Base-by-base conservation (phyloP, 2,888 invertebrate genomes). In the Caenorhabditis doughertyi region DNA sequence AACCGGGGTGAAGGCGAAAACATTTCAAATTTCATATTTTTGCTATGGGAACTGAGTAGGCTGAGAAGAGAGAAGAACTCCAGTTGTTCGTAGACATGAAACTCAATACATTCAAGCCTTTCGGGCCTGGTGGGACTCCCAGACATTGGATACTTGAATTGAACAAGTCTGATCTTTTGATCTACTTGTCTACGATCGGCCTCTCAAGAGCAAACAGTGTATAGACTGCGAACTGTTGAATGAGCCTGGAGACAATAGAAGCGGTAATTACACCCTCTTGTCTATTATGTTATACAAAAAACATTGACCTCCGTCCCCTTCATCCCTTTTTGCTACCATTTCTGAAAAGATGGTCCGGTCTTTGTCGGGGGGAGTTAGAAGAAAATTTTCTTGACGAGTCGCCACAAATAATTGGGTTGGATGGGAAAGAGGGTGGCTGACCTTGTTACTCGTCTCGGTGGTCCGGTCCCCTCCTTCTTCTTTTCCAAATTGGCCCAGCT, bases 141-240 rank as follows among this genome's bases (percentile, higher is more conserved):
- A 62, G 77, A 62, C 77, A 77, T 68, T 77, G 60, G 77, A 77
- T 77, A 77, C 77, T 77, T 77, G 68, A 77, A 77, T 76, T 67
- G 77, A 77, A 68, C 77, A 77, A 77, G 68, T 70, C 68, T 68
- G 77, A 68, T 77, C 77, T 68, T 77, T 62, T 51, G 77, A 60
- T 68, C 67, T 55, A 35, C 35, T 64, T 51, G 53, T 62, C 73
- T 68, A 60, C 53, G 77, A 62, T 77, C 68, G 62, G 51, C 42
- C 27, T 56, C 27, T 55, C 29, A 49, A 68, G 68, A 77, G 60
- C 77, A 77, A 68, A 77, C 60, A 68, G 18, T 47, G 7, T 39
- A 39, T 16, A 18, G 49, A 11, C 55, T 11, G 44, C 42, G 55
- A 29, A 51, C 39, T 42, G 25, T 9, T 42, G 23, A 60, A 42